These are phyloP conservation scores for Apistogramma diplotaenia DNA, from an alignment of 2,113 vertebrate species.

Conservation along the genomic window DNA sequence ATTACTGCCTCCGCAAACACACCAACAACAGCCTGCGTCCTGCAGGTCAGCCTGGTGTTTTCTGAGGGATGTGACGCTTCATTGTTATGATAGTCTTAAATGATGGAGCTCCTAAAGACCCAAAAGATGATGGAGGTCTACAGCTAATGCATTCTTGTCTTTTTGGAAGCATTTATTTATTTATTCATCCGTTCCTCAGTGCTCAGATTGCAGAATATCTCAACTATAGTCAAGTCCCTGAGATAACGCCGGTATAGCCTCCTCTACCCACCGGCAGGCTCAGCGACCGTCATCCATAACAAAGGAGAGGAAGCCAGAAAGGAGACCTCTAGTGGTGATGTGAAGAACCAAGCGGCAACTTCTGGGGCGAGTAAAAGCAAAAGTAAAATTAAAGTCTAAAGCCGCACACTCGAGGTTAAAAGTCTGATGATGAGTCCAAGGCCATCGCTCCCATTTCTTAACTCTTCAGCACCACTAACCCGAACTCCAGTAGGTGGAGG, in stretches of 20 bases:
- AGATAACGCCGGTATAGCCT: not conserved
- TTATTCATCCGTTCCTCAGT: too few species aligned
- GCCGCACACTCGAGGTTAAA: not conserved
- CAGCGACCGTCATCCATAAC: not conserved
- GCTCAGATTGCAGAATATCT: too few species aligned
- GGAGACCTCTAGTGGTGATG: not conserved
- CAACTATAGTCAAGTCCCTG: not conserved
- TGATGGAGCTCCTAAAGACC: constrained; percentile 7
- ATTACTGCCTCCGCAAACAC: constrained; percentile 4
- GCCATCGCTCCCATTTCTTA: too few species aligned
- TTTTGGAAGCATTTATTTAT: not conserved
- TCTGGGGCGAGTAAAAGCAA: not conserved
- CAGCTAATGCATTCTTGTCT: not conserved
- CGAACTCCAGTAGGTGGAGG: not conserved
- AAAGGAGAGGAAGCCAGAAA: not conserved
- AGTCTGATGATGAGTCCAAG: too few species aligned
- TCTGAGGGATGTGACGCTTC: constrained; percentile 23
- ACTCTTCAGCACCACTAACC: too few species aligned
- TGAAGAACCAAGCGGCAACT: too few species aligned
- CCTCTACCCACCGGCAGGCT: not conserved
- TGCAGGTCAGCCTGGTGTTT: not conserved
- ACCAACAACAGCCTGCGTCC: not conserved
- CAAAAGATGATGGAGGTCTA: not conserved
- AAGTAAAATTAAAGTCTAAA: not conserved
- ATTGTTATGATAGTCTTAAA: constrained; percentile 11